phyloP scores from a whole-genome alignment of 2,797 vertebrate genomes.

The Pangasius djambal region DNA sequence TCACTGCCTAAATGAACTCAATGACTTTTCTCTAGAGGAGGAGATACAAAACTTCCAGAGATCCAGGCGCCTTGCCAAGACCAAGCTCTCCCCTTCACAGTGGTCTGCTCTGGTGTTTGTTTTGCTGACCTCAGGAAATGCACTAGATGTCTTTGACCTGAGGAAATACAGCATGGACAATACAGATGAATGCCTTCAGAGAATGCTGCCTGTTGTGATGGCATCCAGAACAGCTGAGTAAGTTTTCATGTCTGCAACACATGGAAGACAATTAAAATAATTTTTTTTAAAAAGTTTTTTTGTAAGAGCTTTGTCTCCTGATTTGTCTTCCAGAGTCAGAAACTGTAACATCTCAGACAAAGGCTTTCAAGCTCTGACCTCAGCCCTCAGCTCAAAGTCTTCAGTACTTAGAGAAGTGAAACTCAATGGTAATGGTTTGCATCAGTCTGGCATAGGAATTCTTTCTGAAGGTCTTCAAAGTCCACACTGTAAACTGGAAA shows the following conservation, averaged over 20 bases:
- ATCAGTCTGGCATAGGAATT: constrained; percentile 11
- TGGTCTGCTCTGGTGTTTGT: constrained; percentile 58
- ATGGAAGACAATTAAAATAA: not conserved
- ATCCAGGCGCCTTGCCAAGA: constrained; percentile 40
- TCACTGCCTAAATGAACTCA: constrained; percentile 59
- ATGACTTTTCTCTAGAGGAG: constrained; percentile 54
- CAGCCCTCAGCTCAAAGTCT: constrained; percentile 38
- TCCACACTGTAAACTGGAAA: constrained; percentile 50
- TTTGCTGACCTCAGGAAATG: constrained; percentile 48
- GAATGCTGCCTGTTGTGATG: constrained; percentile 48
- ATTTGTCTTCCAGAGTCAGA: constrained; percentile 39
- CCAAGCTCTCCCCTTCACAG: constrained; percentile 41
- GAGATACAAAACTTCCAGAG: constrained; percentile 51
- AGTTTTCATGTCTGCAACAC: not conserved
- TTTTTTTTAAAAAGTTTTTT: constrained; percentile 4
- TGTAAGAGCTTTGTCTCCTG: not conserved
- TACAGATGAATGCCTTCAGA: constrained; percentile 44
- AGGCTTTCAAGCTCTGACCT: constrained; percentile 39
- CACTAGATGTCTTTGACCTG: constrained; percentile 50
- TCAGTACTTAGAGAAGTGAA: constrained; percentile 46
- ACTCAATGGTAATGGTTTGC: constrained; percentile 18
- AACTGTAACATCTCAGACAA: constrained; percentile 22
- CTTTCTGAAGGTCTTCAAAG: constrained; percentile 38
- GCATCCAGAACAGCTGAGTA: constrained; percentile 48
- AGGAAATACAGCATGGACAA: constrained; percentile 49